Evolutionary conservation across 2,888 invertebrate species (phyloP), one percentile per base, ranked within the genome.

Genomic region (Lochmaea crataegi): DNA sequence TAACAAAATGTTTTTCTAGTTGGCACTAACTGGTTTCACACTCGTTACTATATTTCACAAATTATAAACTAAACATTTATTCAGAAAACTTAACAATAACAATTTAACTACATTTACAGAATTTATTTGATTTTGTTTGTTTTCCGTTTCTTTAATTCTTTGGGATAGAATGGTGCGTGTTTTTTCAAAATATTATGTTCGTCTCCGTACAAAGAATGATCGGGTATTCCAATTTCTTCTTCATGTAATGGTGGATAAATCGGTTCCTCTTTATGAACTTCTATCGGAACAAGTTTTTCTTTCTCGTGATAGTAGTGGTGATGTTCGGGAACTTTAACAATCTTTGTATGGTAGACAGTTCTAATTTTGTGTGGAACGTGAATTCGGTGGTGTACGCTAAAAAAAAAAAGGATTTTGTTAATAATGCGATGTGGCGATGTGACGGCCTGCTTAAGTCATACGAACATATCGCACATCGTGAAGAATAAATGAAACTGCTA

Each of bases 301-400:
- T 84, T 85, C 71, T 85, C 84, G 66, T 83, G 83, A 69, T 83
- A 82, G 75, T 86, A 82, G 72, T 86, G 86, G 71, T 86, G 86
- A 71, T 86, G 86, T 75, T 85, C 84, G 0, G 86, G 86, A 5
- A 86, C 82, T 79, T 86, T 86, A 12, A 86, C 76, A 58, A 85
- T 81, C 80, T 86, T 86, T 2, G 86, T 86, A 69, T 83, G 83
- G 76, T 85, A 84, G 22, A 86, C 78, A 4, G 85, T 86, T 76
- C 84, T 85, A 38, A 86, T 80, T 76, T 83, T 85, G 10, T 84
- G 83, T 5, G 86, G 86, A 3, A 86, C 83, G 72, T 86, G 85
- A 57, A 86, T 86, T 68, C 84, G 79, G 65, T 85, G 82, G 67
- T 81, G 82, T n/a, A 83, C 79, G 71, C 86, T 86, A 71, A 64